phyloP scores from a whole-genome alignment of 35 echinoderm and acorn worm genomes.

The Heliocidaris tuberculata region DNA sequence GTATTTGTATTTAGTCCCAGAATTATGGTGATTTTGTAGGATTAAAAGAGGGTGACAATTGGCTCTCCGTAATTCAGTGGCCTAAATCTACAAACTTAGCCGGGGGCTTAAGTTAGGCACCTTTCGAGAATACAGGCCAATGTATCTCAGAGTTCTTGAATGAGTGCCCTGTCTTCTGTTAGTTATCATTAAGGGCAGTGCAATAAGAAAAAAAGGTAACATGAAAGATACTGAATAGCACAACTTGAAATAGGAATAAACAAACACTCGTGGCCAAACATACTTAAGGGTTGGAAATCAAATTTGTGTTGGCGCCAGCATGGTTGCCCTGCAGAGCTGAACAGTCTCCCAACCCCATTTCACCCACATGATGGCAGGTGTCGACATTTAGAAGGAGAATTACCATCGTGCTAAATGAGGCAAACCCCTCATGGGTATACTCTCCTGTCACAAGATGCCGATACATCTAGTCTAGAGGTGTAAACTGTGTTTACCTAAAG shows the following conservation, averaged over 20 bases:
- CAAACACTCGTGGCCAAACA: background rate
- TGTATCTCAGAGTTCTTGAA: too few relatives aligned
- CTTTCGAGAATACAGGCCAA: too few relatives aligned
- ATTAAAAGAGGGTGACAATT: too few relatives aligned
- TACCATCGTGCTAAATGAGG: slow-evolving; percentile 31
- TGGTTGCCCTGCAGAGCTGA: background rate
- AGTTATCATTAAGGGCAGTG: background rate
- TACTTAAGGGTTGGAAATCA: background rate
- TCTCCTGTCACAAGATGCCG: background rate
- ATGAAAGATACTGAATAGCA: background rate
- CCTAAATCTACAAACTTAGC: too few relatives aligned
- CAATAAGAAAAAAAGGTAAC: background rate
- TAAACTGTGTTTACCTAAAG: background rate
- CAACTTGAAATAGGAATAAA: background rate
- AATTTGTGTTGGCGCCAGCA: slow-evolving; percentile 22
- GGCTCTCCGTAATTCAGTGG: too few relatives aligned
- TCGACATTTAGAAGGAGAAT: background rate
- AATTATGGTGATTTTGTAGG: too few relatives aligned
- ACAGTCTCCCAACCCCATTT: background rate
- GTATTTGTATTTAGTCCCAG: too few relatives aligned
- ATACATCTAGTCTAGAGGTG: background rate
- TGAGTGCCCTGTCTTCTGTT: too few relatives aligned
- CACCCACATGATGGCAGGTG: slow-evolving; percentile 25
- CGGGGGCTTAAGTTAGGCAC: too few relatives aligned
- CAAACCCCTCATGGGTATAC: slow-evolving; percentile 24